Evolutionary conservation across 2,888 invertebrate genomes (phyloP).

Genomic region (Nephrotoma appendiculata): DNA sequence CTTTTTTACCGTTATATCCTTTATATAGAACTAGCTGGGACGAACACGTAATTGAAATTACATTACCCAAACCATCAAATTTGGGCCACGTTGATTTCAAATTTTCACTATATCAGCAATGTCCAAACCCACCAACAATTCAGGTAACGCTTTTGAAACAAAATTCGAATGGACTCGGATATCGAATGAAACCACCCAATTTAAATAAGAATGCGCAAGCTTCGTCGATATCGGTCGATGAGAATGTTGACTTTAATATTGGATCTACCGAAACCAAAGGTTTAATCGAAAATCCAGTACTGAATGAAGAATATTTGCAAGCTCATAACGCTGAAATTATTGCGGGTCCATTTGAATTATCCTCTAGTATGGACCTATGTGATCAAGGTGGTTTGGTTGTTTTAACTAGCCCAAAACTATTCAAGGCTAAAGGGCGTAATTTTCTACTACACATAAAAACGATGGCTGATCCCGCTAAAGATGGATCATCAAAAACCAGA

Average conservation of each 20-base stretch:
- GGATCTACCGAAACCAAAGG: constrained; percentile 13
- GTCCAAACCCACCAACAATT: constrained; percentile 62
- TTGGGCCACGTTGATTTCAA: constrained; percentile 84
- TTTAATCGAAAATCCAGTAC: constrained; percentile 52
- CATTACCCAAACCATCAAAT: constrained; percentile 60
- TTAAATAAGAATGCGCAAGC: constrained; percentile 11
- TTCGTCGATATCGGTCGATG: constrained; percentile 25
- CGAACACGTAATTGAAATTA: constrained; percentile 82
- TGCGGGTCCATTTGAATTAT: constrained; percentile 74
- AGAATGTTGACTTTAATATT: constrained; percentile 25
- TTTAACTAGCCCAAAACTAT: constrained; percentile 72
- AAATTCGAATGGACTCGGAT: constrained; percentile 50
- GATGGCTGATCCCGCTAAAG: constrained; percentile 45
- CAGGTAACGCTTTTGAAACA: constrained; percentile 58
- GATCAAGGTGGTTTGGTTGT: constrained; percentile 75
- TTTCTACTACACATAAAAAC: constrained; percentile 68
- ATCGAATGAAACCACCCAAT: constrained; percentile 34
- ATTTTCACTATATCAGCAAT: constrained; percentile 66
- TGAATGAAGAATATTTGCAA: constrained; percentile 65
- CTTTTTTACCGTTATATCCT: constrained; percentile 9
- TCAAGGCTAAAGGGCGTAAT: constrained; percentile 62
- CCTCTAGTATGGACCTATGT: constrained; percentile 68
- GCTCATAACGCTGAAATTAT: constrained; percentile 82
- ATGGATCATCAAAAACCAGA: constrained; percentile 32
- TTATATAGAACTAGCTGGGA: constrained; percentile 65